Percentiles rank a stretch among this genome's conserved stretches.
These are phyloP conservation scores for Euproctis similis DNA, from an alignment of 2,888 invertebrate genomes.

Conservation along the genomic window DNA sequence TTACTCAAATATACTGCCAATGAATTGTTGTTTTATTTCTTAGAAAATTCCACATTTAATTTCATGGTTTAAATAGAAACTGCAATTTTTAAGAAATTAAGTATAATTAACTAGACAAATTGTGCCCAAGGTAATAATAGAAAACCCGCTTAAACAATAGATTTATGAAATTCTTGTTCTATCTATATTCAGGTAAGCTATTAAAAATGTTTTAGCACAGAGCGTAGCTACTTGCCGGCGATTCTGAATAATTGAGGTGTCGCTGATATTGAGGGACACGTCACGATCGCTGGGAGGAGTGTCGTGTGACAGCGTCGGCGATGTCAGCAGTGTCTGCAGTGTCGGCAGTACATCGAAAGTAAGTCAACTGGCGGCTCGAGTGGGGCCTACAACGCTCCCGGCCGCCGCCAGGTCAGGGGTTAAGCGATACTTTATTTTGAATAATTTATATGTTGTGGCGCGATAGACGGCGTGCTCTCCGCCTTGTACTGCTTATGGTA, in stretches of 20 bases:
- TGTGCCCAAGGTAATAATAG: no score
- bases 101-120: no score
- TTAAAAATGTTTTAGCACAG: no score
- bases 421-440: slow-evolving; percentile 77
- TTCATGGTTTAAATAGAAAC: no score
- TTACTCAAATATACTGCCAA: no score
- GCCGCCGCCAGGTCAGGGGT: slow-evolving; percentile 52
- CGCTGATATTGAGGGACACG: slow-evolving; percentile 6
- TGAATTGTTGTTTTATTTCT: no score
- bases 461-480: slow-evolving; percentile 74
- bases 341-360: slow-evolving; percentile 2
- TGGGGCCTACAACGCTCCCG: slow-evolving; percentile 22
- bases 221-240: slow-evolving; percentile 1
- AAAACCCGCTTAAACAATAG: no score
- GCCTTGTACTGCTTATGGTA: slow-evolving; percentile 73
- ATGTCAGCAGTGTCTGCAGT: no score
- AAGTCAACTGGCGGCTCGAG: slow-evolving; percentile 7
- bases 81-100: no score
- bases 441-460: slow-evolving; percentile 73
- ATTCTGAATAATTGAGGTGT: slow-evolving; percentile 10
- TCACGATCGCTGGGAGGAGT: slow-evolving; percentile 18
- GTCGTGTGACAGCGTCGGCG: slow-evolving; percentile 20
- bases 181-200: no score
- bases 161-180: slow-evolving; percentile 4
- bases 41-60: no score